Percentiles rank a stretch among this genome's conserved stretches.
These are phyloP conservation scores for Pachyramphus minor DNA, from an alignment of 2,113 vertebrate genomes.

Conservation along the genomic window DNA sequence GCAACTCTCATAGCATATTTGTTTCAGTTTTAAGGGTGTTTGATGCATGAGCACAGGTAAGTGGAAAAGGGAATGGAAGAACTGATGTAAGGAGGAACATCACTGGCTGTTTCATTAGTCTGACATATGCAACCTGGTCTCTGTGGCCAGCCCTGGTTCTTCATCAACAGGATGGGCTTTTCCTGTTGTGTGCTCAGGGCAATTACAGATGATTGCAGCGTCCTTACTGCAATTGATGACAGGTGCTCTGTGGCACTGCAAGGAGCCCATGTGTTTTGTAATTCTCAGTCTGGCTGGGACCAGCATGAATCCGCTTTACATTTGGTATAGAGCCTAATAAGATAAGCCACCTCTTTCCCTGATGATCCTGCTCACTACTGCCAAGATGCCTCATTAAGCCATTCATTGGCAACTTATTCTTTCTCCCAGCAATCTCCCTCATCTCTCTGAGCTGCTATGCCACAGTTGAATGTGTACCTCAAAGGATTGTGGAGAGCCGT, in stretches of 20 bases:
- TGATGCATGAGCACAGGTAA: not conserved
- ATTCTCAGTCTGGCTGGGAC: not conserved
- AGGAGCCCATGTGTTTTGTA: not conserved
- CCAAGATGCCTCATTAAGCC: not conserved
- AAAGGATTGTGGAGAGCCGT: not conserved
- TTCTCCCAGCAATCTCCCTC: not conserved
- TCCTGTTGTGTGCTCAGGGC: not conserved
- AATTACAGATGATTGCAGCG: not conserved
- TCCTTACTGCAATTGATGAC: not conserved
- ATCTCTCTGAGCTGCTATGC: not conserved
- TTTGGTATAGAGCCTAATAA: slow-evolving; percentile 12
- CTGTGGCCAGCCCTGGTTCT: not conserved
- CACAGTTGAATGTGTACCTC: not conserved
- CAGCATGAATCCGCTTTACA: not conserved
- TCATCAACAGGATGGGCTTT: not conserved
- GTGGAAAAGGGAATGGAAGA: not conserved
- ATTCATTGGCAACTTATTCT: not conserved
- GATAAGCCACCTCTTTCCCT: not conserved
- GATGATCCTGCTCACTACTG: not conserved
- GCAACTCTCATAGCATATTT: not conserved
- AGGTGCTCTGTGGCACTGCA: not conserved
- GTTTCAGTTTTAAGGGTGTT: not conserved
- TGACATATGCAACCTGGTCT: not conserved
- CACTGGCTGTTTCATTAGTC: not conserved
- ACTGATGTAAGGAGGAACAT: not conserved